Evolutionary conservation across 2,113 vertebrate species (phyloP), one percentile per base, ranked within the genome.

Genomic region (Oenanthe oenanthe): DNA sequence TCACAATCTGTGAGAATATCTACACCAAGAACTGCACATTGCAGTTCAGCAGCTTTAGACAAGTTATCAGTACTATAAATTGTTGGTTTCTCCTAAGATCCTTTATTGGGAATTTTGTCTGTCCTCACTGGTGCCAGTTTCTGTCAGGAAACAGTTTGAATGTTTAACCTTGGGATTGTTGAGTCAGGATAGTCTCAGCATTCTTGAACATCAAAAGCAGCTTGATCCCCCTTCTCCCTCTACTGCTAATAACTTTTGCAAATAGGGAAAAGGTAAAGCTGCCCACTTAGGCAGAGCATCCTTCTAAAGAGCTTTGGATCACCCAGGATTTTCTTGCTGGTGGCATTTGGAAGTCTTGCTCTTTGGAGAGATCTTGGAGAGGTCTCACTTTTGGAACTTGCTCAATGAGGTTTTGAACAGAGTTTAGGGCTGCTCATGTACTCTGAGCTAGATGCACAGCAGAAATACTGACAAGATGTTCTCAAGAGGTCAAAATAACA

Each of bases 321-420:
- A 86, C 80, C 32, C 88, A 95, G 73, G 70, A 66, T 66, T 22
- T 85, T 80, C 75, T 70, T 75, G 54, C 21, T 62, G 85, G 79
- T 90, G 62, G 54, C 40, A 26, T 65, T 76, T 75, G 60, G 40
- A 88, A n/a, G 22, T 92, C 80, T 83, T 62, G 13, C 45, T 93
- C 75, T 68, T 87, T 60, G 18, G 9, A 78, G 61, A 61, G 60
- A 38, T 93, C 97, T 74, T 85, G 96, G 83, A 80, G 53, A 88
- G 45, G 47, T 89, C 87, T 81, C 58, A 8, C 48, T 94, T 87
- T 65, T 83, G n/a, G n/a, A n/a, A 26, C 32, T 54, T 36, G 13
- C 47, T 62, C 3, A 20, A 10, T 36, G 32, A 62, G 17, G 11
- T 83, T 83, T 62, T 36, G 20, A 25, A 53, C 6, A 36, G 25